Conservation (phyloP, 1,140 invertebrate species). For the Dryas iulia region DNA sequence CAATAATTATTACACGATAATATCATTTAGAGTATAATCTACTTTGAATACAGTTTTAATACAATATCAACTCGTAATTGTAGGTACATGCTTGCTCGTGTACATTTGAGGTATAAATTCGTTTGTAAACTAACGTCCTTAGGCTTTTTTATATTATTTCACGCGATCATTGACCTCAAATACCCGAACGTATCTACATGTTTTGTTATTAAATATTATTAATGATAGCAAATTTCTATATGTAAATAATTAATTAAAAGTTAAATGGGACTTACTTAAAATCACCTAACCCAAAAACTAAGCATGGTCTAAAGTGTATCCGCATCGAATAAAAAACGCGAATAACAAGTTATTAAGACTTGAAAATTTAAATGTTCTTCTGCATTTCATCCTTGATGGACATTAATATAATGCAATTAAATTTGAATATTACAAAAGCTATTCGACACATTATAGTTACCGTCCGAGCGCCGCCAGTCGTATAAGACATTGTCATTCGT, state of each 20-base stretch:
- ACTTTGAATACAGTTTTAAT: constrained; percentile 28
- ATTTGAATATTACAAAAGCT: constrained; percentile 16
- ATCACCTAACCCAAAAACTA: constrained; percentile 2
- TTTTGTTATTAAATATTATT: constrained; percentile 66
- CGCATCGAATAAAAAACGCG: not conserved
- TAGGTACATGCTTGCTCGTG: no score
- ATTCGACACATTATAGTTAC: constrained; percentile 6
- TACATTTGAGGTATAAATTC: constrained; percentile 31
- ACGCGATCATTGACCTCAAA: constrained; percentile 65
- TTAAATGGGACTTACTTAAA: constrained; percentile 48
- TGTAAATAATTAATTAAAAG: constrained; percentile 65
- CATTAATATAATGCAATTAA: constrained; percentile 16
- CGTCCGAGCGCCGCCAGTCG: not conserved
- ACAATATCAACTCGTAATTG: no score
- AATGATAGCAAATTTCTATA: constrained; percentile 52
- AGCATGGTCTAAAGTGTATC: not conserved
- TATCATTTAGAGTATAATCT: no score
- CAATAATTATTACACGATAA: not conserved
- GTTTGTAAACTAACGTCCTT: constrained; percentile 49
- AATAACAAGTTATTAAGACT: constrained; percentile 7
- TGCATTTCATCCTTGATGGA: constrained; percentile 5
- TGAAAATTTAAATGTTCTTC: not conserved
- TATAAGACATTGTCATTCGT: constrained; percentile 56
- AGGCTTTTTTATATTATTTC: constrained; percentile 75
- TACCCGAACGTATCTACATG: constrained; percentile 64